Conservation (phyloP, 2,888 invertebrate species). For the Zygogramma bicolorata region DNA sequence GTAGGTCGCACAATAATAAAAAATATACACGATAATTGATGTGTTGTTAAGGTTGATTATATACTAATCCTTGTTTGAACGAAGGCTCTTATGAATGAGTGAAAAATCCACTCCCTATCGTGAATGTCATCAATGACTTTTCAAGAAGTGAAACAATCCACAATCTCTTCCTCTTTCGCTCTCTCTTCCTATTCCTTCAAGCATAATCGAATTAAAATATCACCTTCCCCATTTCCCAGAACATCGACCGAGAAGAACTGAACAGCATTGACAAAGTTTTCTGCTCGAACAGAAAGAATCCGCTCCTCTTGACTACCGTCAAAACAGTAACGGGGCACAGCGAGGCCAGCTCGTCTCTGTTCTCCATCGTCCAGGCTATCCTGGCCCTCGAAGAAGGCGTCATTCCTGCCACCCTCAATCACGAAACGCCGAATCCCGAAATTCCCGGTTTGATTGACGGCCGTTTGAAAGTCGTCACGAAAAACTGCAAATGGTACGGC, state of each 20-base stretch:
- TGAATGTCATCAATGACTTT: too few species aligned
- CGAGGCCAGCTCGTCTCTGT: slow-evolving; percentile 90
- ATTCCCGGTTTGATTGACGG: slow-evolving; percentile 90
- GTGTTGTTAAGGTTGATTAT: too few species aligned
- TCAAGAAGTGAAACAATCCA: too few species aligned
- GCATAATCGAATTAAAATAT: too few species aligned
- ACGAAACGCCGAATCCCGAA: slow-evolving; percentile 86
- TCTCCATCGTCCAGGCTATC: slow-evolving; percentile 89
- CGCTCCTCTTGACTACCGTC: slow-evolving; percentile 92
- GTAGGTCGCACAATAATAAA: too few species aligned
- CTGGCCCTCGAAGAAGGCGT: slow-evolving; percentile 91
- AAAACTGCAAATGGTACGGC: slow-evolving; percentile 84
- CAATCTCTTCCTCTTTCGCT: too few species aligned
- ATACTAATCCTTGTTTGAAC: too few species aligned
- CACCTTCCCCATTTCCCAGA: slow-evolving; percentile 55
- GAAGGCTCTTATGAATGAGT: too few species aligned
- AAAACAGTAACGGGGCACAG: slow-evolving; percentile 99
- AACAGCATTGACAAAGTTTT: slow-evolving; percentile 92
- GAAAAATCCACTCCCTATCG: too few species aligned
- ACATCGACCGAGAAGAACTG: slow-evolving; percentile 78
- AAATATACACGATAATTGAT: too few species aligned
- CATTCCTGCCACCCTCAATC: slow-evolving; percentile 94
- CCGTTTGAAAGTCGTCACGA: slow-evolving; percentile 81
- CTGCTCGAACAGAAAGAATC: slow-evolving; percentile 81
- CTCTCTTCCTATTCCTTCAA: too few species aligned